Percentiles rank a stretch among this genome's conserved stretches.
These are phyloP conservation scores for Coelopa pilipes DNA, from an alignment of 2,888 invertebrate species.

Conservation along the genomic window DNA sequence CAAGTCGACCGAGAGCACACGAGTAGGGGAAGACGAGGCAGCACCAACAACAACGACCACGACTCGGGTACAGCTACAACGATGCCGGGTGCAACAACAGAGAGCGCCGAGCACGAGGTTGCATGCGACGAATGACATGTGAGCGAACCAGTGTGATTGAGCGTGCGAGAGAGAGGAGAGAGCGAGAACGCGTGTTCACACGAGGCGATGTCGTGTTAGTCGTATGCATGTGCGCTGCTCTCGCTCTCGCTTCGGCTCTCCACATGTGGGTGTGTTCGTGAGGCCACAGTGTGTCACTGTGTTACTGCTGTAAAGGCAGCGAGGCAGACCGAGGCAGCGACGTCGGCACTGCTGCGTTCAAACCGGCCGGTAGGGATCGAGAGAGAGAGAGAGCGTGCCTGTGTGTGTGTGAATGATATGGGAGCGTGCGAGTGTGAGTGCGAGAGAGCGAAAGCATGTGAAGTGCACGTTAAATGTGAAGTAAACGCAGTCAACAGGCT, in stretches of 20 bases:
- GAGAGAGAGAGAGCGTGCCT: no score
- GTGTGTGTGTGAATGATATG: slow-evolving; percentile 31
- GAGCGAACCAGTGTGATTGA: no score
- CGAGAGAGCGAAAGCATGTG: slow-evolving; percentile 35
- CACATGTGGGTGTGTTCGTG: neutral
- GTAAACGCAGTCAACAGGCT: slow-evolving; percentile 32
- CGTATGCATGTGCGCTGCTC: neutral
- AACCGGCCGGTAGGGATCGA: neutral
- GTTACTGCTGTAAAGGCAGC: slow-evolving; percentile 16
- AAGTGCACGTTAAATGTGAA: slow-evolving; percentile 32
- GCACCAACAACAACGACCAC: no score
- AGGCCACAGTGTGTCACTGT: slow-evolving; percentile 21
- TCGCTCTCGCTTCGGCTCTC: neutral
- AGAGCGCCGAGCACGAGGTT: no score
- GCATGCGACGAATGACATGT: no score
- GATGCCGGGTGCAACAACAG: no score
- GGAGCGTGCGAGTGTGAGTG: slow-evolving; percentile 32
- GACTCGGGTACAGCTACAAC: no score
- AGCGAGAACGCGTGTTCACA: neutral
- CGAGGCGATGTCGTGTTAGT: no score
- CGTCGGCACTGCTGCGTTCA: neutral
- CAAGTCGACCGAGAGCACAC: no score
- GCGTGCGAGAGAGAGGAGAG: no score
- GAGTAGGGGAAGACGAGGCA: no score
- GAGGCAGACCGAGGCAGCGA: neutral